Conservation (phyloP, 2,797 vertebrate genomes). For the Micromesistius poutassou region DNA sequence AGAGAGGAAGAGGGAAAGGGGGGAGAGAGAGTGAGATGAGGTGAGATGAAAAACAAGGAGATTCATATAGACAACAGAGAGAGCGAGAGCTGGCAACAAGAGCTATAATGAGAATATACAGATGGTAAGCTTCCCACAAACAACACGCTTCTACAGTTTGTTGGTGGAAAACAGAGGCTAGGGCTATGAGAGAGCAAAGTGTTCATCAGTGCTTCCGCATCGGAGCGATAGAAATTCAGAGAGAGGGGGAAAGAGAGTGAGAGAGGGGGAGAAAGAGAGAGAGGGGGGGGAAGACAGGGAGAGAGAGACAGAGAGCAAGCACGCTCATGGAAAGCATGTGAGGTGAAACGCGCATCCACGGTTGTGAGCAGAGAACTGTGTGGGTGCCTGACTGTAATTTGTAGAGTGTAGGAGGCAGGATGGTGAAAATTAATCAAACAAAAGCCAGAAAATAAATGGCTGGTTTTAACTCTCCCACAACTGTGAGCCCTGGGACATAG, state of each 20-base stretch:
- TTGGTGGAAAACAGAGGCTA: conserved; percentile 8
- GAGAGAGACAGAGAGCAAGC: background rate
- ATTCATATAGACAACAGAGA: background rate
- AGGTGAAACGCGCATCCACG: conserved; percentile 18
- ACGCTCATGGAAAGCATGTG: conserved; percentile 22
- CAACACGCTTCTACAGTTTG: background rate
- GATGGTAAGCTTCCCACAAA: conserved; percentile 23
- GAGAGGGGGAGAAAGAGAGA: conserved; percentile 2
- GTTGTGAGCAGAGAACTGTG: conserved; percentile 36
- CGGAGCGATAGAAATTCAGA: background rate
- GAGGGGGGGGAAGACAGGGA: background rate
- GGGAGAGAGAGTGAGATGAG: background rate
- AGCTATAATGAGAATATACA: background rate
- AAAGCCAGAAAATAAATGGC: conserved; percentile 13
- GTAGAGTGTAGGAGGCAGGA: conserved; percentile 22
- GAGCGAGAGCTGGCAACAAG: background rate
- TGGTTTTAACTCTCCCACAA: conserved; percentile 44
- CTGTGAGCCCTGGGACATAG: conserved; percentile 25
- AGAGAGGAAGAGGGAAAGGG: too few species aligned
- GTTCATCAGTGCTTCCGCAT: background rate
- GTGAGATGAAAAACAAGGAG: background rate
- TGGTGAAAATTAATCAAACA: conserved; percentile 34
- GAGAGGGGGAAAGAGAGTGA: background rate
- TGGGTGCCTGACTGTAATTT: conserved; percentile 27
- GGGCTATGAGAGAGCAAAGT: conserved; percentile 1